A percentile compares a stretch with the other conserved stretches of the same genome.
These are phyloP conservation scores for Melieria picta DNA, from an alignment of 2,888 invertebrate species.

Conservation along the genomic window DNA sequence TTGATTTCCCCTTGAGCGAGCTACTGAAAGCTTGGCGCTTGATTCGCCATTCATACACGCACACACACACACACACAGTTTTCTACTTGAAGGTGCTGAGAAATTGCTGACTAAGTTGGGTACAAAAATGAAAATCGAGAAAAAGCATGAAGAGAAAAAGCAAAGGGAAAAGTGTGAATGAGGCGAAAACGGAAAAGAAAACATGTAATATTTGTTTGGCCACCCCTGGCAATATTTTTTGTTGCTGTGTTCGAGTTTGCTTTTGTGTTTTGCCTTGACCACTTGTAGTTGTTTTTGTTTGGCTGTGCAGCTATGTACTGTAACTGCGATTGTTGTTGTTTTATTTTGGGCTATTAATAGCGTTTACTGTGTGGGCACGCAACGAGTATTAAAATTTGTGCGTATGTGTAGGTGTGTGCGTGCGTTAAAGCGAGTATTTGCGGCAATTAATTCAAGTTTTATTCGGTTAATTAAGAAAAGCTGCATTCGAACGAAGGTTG, in stretches of 20 bases:
- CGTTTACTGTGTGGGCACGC: slow-evolving; percentile 14
- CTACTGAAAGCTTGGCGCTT: slow-evolving; percentile 1
- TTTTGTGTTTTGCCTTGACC: neutral
- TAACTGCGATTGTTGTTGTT: neutral
- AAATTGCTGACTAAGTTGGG: neutral
- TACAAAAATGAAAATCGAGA: neutral
- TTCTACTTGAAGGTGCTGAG: neutral
- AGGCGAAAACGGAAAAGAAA: neutral
- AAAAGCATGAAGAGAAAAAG: neutral
- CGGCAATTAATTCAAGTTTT: slow-evolving; percentile 43
- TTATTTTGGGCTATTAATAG: neutral
- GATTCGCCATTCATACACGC: neutral
- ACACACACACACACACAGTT: neutral
- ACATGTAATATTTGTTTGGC: neutral
- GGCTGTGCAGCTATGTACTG: neutral
- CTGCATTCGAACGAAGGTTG: too few relatives aligned
- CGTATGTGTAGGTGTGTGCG: too few relatives aligned
- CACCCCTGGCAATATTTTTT: neutral
- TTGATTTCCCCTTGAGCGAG: slow-evolving; percentile 34
- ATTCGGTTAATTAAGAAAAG: slow-evolving; percentile 43
- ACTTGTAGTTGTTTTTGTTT: neutral
- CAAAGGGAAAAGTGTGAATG: neutral
- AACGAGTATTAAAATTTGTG: too few relatives aligned
- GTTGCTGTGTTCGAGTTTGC: neutral
- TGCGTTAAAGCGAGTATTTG: slow-evolving; percentile 27